Evolutionary conservation across 2,797 vertebrate species (phyloP), one percentile per base, ranked within the genome.

Genomic region (Enteromius thamalakanensis): DNA sequence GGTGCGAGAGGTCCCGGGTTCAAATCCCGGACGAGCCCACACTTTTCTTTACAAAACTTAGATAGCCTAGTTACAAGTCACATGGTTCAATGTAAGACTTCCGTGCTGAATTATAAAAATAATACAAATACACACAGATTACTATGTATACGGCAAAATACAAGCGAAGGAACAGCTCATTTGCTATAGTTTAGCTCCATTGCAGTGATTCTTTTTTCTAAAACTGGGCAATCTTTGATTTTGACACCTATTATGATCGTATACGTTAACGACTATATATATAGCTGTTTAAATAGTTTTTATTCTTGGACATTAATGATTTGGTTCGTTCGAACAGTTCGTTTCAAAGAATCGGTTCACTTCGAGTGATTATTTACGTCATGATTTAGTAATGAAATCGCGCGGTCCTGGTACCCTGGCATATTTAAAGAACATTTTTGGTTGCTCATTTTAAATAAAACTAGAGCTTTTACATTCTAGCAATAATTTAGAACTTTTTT

Each of bases 1-100:
- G 91, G 91, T 92, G 91, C 91, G 91, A 92, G 91, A 92, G 91
- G 91, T 92, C 91, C 91, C 90, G 91, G 91, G 91, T 91, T 92
- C 91, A 92, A 92, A 91, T 92, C 90, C 85, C 89, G 81, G 80
- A 90, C 87, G 75, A 91, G 81, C 79, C 90, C 90, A 15, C 0
- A 0, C 0, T 60, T 69, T 51, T 77, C 1, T 55, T 9, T 14
- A 0, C 2, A 26, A 1, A 60, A 6, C 2, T 26, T 60, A 0
- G 5, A 14, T 58, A 4, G 26, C 26, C 26, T 26, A 26, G 4
- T 9, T 74, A 2, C 2, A 58, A 70, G 6, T 60, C 19, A 2
- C 23, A 6, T 1, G 0, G 2, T 32, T 71, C 4, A 23, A 3
- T 6, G 1, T 17, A 42, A 19, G 8, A 17, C 49, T 5, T 1